Base-by-base conservation (phyloP, 2,888 invertebrate species). In the Eilema caniola region DNA sequence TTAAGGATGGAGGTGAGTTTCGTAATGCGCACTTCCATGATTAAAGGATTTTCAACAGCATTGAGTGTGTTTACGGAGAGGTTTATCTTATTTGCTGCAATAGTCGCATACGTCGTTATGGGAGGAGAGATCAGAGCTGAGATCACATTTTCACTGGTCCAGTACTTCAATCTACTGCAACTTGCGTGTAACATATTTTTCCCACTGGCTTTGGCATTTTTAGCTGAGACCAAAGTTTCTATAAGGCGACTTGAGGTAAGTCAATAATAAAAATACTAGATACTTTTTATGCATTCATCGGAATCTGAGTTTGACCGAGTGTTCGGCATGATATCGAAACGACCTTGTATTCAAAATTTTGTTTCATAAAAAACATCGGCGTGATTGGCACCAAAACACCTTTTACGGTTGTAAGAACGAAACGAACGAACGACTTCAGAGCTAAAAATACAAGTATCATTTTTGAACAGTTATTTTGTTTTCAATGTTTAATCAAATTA, bases 31-130 rank as follows among this genome's bases (percentile, higher is more conserved):
- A 96, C 97, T 10, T 97, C 97, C 0, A 96, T 97, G 92, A 96
- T 97, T 72, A 95, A 96, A 85, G 97, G 96, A 0, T 96, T 97
- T 79, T 96, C 96, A 10, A 92, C 96, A 47, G 96, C 97, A 0
- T 86, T 96, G 75, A 96, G 97, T 85, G 97, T 98, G 25, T 98
- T 98, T 85, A 98, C 98, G 0, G 98, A 98, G 84, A 96, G 99
- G 72, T 96, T 98, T 74, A 97, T 98, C 24, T 92, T 98, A 20
- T 98, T 97, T 88, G 95, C 98, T 62, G 98, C 98, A 1, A 95
- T 99, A 66, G 95, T 98, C 53, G 96, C 97, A 0, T 98, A 97
- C 82, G 97, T 97, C 41, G 90, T 98, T 10, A 86, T 96, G 75
- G 97, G 97, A 0, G 96, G 97, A 62, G 85, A 89, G 5, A 92